Percentiles rank a stretch among this genome's conserved stretches.
These are phyloP conservation scores for Bruchidius siliquastri DNA, from an alignment of 2,888 invertebrate species.

Conservation along the genomic window DNA sequence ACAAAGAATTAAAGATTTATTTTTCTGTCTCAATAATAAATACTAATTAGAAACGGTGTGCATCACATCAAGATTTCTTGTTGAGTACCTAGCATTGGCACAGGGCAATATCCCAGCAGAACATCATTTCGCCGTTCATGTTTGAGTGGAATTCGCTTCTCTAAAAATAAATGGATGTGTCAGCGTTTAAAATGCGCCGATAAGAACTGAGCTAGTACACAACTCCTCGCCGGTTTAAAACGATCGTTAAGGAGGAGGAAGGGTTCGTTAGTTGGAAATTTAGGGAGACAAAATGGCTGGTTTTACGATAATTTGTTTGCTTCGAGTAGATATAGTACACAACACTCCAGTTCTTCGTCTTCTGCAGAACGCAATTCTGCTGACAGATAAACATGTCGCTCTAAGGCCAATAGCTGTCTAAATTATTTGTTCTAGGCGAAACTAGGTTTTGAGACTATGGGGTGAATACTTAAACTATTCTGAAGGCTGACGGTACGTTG, in stretches of 20 bases:
- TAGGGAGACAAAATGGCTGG: background rate
- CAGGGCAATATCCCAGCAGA: too few relatives aligned
- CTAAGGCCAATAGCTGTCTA: too few relatives aligned
- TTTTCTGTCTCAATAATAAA: too few relatives aligned
- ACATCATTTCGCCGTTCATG: background rate
- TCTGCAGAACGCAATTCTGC: background rate
- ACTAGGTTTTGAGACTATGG: too few relatives aligned
- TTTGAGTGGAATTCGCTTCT: background rate
- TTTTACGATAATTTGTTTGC: background rate
- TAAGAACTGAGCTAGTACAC: background rate
- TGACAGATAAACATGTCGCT: background rate
- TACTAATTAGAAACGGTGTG: too few relatives aligned
- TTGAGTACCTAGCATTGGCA: too few relatives aligned
- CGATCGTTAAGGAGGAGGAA: background rate
- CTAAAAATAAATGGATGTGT: background rate
- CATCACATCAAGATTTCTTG: too few relatives aligned
- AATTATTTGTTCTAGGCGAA: too few relatives aligned
- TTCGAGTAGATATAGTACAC: background rate
- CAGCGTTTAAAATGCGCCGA: background rate
- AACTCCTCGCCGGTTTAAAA: background rate
- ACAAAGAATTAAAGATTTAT: too few relatives aligned
- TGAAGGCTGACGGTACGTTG: too few relatives aligned
- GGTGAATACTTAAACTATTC: too few relatives aligned
- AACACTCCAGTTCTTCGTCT: background rate
- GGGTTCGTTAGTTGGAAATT: background rate